Evolutionary conservation across 2,888 invertebrate species (phyloP).

Genomic region (Caenorhabditis sp.): DNA sequence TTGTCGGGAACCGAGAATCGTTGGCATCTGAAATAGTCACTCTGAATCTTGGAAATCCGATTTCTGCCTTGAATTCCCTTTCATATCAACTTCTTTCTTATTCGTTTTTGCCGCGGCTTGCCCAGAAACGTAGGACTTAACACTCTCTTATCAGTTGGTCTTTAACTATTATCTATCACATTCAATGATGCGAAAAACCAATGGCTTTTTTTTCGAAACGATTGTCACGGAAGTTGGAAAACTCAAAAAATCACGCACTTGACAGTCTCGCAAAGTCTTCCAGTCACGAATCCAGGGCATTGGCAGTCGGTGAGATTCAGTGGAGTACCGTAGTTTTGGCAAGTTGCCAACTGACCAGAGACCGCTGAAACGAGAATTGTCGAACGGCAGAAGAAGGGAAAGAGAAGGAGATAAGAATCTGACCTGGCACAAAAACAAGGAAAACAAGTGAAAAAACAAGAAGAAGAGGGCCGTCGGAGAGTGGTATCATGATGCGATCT

Average conservation of each 20-base stretch:
- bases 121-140: not conserved
- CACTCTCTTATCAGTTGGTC: conserved; percentile 9
- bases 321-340: conserved; percentile 56
- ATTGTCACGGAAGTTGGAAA: not conserved
- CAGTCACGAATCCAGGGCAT: conserved; percentile 52
- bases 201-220: not conserved
- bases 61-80: not conserved
- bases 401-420: conserved; percentile 40
- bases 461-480: not conserved
- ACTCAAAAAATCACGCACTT: conserved; percentile 33
- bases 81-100: no score
- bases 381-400: not conserved
- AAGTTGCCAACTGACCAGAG: conserved; percentile 17
- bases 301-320: conserved; percentile 50
- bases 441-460: conserved; percentile 11
- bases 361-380: conserved; percentile 8
- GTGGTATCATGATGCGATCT: conserved; percentile 10
- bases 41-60: not conserved
- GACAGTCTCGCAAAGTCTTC: conserved; percentile 54
- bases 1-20: conserved; percentile 56
- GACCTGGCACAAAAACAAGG: conserved; percentile 20
- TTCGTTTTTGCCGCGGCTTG: not conserved
- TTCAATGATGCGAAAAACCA: conserved; percentile 2
- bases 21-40: conserved; percentile 63
- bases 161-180: not conserved